Percentiles rank a stretch among this genome's conserved stretches.
These are phyloP conservation scores for Drosophila mercatorum DNA, from an alignment of 2,888 invertebrate species.

Conservation along the genomic window DNA sequence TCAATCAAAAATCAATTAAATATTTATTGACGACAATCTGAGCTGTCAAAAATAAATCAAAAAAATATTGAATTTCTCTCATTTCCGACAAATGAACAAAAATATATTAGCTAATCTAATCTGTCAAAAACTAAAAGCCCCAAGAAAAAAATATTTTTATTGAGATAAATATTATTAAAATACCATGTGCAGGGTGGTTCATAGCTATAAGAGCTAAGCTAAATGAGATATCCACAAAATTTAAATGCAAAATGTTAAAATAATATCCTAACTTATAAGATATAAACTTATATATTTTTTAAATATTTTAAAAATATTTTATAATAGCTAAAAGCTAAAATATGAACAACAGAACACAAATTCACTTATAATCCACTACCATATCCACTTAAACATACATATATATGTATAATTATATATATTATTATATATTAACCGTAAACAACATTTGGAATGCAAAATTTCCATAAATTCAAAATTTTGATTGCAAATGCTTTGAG, in stretches of 20 bases:
- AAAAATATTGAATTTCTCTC: constrained; percentile 45
- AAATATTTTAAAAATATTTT: too few species aligned
- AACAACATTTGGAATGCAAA: neutral
- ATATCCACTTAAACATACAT: neutral
- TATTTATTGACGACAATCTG: constrained; percentile 58
- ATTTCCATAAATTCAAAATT: neutral
- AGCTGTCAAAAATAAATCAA: constrained; percentile 8
- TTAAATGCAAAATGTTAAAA: too few species aligned
- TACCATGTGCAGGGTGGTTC: too few species aligned
- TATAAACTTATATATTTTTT: too few species aligned
- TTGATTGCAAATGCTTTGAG: constrained; percentile 3
- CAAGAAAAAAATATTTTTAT: neutral
- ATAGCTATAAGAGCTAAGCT: too few species aligned
- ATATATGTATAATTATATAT: too few species aligned
- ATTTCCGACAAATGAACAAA: constrained; percentile 4
- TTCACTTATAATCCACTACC: too few species aligned
- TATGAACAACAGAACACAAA: too few species aligned
- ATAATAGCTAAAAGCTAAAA: too few species aligned
- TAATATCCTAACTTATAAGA: too few species aligned
- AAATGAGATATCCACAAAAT: too few species aligned
- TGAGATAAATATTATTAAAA: neutral
- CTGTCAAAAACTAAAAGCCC: neutral
- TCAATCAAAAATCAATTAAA: constrained; percentile 60
- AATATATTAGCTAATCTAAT: constrained; percentile 3
- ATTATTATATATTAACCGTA: too few species aligned